Conservation (phyloP, 1,140 invertebrate species). For the Tyrophagus putrescentiae region DNA sequence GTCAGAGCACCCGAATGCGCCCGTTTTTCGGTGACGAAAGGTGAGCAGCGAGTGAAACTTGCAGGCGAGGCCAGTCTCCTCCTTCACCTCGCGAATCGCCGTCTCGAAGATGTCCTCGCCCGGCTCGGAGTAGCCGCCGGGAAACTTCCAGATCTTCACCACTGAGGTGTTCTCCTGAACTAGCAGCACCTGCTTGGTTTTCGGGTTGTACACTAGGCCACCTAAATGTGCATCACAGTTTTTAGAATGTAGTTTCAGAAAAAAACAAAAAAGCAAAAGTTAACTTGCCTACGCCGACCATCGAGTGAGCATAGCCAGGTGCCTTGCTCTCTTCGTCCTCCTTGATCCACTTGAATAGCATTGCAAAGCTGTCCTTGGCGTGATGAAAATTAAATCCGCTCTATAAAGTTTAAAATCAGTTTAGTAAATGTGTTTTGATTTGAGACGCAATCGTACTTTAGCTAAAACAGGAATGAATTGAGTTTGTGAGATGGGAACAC, state of each 20-base stretch:
- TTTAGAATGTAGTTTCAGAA: background rate
- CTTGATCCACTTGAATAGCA: slow-evolving; percentile 64
- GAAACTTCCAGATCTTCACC: slow-evolving; percentile 59
- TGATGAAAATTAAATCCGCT: slow-evolving; percentile 74
- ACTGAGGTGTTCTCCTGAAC: slow-evolving; percentile 1
- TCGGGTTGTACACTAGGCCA: slow-evolving; percentile 61
- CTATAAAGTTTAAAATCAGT: slow-evolving; percentile 33
- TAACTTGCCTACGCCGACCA: slow-evolving; percentile 42
- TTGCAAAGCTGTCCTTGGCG: slow-evolving; percentile 56
- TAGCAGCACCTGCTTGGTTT: slow-evolving; percentile 24
- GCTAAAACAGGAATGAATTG: background rate
- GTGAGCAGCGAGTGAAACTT: slow-evolving; percentile 44
- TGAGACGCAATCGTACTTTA: too few relatives aligned
- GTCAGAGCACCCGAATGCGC: slow-evolving; percentile 63
- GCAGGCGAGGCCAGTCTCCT: slow-evolving; percentile 83
- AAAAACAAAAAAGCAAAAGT: background rate
- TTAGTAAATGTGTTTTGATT: too few relatives aligned
- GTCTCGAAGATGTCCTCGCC: slow-evolving; percentile 62
- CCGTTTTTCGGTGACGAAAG: slow-evolving; percentile 25
- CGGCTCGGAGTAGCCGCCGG: slow-evolving; percentile 86
- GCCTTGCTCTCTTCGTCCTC: slow-evolving; percentile 46
- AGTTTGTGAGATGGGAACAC: background rate
- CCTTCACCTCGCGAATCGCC: slow-evolving; percentile 74
- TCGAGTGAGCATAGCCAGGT: slow-evolving; percentile 66
- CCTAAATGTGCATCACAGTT: slow-evolving; percentile 38